These are phyloP conservation scores for Nasonia giraulti DNA, from an alignment of 1,140 invertebrate species.

Conservation along the genomic window DNA sequence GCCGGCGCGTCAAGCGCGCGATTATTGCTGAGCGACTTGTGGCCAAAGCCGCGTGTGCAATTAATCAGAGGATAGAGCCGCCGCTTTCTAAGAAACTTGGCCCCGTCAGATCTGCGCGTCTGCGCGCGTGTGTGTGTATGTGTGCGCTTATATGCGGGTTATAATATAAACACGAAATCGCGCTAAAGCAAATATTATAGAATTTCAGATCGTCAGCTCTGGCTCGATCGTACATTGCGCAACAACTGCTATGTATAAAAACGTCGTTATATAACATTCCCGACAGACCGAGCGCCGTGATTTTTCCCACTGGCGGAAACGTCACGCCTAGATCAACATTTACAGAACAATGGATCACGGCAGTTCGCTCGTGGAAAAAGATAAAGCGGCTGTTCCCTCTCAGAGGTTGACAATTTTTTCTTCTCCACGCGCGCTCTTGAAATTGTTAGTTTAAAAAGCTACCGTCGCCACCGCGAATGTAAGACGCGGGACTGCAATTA, in stretches of 20 bases:
- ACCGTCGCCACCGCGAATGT: too few relatives aligned
- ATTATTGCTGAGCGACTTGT: conserved; percentile 9
- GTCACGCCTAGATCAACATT: neutral
- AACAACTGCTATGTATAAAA: neutral
- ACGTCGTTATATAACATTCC: neutral
- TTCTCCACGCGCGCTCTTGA: neutral
- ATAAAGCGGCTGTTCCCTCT: neutral
- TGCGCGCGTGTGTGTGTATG: neutral
- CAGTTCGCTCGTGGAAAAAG: neutral
- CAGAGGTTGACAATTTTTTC: neutral
- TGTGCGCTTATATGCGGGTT: neutral
- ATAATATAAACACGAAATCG: neutral
- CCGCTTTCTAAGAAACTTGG: conserved; percentile 28
- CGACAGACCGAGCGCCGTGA: too few relatives aligned
- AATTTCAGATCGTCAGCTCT: too few relatives aligned
- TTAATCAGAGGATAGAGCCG: conserved; percentile 32
- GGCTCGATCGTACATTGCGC: neutral
- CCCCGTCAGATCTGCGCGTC: neutral
- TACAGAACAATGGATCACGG: neutral
- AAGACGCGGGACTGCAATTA: neutral
- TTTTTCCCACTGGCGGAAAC: neutral
- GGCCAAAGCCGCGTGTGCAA: neutral
- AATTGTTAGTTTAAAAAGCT: conserved; percentile 13
- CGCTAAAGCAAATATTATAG: neutral
- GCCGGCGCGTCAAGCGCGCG: conserved; percentile 19